Evolutionary conservation across 2,797 vertebrate genomes (phyloP), one percentile per base, ranked within the genome.

Genomic region (Sardinella longiceps): DNA sequence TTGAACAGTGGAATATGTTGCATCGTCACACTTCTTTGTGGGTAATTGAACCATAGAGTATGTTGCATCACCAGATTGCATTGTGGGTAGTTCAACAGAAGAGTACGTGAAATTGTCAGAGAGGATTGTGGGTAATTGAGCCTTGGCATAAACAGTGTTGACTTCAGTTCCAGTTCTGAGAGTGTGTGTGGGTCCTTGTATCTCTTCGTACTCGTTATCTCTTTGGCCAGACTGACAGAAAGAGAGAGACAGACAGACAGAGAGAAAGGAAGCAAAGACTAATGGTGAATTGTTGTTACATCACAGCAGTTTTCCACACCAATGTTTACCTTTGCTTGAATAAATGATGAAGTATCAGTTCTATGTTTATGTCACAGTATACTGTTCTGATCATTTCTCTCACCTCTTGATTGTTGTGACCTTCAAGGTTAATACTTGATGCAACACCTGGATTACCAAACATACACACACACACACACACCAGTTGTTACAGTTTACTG

Each of bases 71-170:
- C 23, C 70, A 39, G 70, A 77, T 5, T 20, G 66, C 2, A 56
- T 23, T 23, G 30, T 20, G 30, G 33, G 30, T 37, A 33, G 37
- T 4, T 74, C 14, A 37, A 74, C 9, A 15, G 18, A 15, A 15
- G 66, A 18, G 66, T 74, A 74, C 5, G 66, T 74, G 66, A 11
- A 12, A 30, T 74, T 28, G 30, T 74, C 66, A 20, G 14, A 37
- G 15, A 77, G 70, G 15, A 43, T 77, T 77, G 70, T 77, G 70
- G 70, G 70, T 77, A 77, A 33, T 43, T 20, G 15, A 74, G 37
- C 33, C 1, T 30, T 74, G 33, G 33, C 66, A 39, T 74, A 39
- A 18, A 74, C 30, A 15, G 30, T 4, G 28, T 33, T 15, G 30
- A 4, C 30, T 33, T 70, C 14, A 74, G 37, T 37, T 5, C 15